These are phyloP conservation scores for Lanius collurio DNA, from an alignment of 2,113 vertebrate species.

Conservation along the genomic window DNA sequence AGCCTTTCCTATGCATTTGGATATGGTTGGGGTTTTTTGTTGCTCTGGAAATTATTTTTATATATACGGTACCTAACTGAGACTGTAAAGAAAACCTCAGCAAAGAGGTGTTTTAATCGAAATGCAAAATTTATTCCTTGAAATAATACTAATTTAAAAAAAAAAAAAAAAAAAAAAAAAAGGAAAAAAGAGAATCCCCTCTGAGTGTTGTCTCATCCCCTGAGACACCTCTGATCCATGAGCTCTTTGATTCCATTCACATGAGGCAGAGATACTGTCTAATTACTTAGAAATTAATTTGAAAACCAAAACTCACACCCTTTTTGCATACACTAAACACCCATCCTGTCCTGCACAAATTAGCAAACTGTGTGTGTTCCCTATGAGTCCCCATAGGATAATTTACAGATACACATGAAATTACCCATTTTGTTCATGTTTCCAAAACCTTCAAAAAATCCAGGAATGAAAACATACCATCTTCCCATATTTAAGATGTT, in stretches of 20 bases:
- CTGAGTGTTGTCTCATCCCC: neutral
- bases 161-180: neutral
- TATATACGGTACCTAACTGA: neutral
- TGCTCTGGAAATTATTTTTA: neutral
- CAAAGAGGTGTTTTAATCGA: neutral
- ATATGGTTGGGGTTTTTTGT: neutral
- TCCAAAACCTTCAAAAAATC: neutral
- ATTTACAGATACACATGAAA: neutral
- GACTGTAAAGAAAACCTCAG: neutral
- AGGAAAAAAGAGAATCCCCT: neutral
- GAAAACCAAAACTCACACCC: neutral
- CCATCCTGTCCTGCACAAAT: neutral
- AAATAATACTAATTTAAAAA: neutral
- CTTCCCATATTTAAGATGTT: neutral
- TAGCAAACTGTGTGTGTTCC: neutral
- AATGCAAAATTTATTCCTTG: neutral
- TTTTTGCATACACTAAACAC: neutral
- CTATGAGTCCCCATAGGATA: neutral
- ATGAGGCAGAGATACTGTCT: neutral
- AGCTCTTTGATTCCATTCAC: constrained; percentile 37
- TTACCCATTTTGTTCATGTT: neutral
- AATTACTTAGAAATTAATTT: constrained; percentile 27
- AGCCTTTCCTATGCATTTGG: too few relatives aligned
- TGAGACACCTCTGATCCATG: neutral
- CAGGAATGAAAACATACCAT: neutral